Conservation (phyloP, 2,797 vertebrate genomes). For the Psittacula derbiana region DNA sequence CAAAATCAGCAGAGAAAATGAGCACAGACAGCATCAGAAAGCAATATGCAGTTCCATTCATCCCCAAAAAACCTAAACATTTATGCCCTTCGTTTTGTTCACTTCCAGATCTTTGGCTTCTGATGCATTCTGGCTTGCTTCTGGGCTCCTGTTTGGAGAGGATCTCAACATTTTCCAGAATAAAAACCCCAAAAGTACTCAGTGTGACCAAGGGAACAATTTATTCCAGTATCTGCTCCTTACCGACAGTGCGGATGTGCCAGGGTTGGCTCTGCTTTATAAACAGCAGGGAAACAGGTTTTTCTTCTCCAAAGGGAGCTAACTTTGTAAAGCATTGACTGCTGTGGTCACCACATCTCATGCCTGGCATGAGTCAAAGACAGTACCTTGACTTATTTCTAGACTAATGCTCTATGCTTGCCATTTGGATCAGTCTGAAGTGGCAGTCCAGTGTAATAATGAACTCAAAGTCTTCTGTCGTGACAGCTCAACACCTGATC, state of each 20-base stretch:
- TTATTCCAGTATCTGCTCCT: background rate
- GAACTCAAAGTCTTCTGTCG: background rate
- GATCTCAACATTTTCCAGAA: background rate
- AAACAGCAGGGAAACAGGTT: background rate
- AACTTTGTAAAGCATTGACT: background rate
- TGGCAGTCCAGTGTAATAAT: background rate
- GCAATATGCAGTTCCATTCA: background rate
- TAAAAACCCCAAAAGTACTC: background rate
- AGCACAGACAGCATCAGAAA: background rate
- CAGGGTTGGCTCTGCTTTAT: background rate
- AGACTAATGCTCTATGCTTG: background rate
- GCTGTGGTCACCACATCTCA: rapidly evolving
- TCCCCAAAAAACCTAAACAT: background rate
- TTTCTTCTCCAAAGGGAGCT: background rate
- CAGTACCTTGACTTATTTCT: background rate
- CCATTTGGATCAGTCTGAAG: background rate
- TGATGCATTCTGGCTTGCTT: background rate
- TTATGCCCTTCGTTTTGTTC: background rate
- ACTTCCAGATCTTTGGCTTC: background rate
- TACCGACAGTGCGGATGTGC: background rate
- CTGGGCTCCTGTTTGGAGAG: background rate
- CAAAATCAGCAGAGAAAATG: background rate
- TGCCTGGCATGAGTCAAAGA: rapidly evolving
- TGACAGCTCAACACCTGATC: background rate
- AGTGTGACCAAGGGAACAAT: background rate